Base-by-base conservation (phyloP, 1,140 invertebrate genomes). In the Thaumetopoea pityocampa region DNA sequence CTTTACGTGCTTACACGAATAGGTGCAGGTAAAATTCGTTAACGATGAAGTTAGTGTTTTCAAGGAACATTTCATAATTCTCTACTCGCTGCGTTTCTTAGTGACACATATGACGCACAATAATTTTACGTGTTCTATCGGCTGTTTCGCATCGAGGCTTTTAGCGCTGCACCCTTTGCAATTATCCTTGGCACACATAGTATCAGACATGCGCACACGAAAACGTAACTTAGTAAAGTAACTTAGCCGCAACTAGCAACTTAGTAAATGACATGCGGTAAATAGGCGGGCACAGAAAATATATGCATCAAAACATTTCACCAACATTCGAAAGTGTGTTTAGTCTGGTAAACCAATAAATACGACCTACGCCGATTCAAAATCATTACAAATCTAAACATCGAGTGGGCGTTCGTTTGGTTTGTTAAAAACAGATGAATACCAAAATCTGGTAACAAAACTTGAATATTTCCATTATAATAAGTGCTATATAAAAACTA, bases 341-440 rank as follows among this genome's bases (percentile, higher is more conserved):
- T 29, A 12, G 30, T 29, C 28, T 18, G 33, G 51, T 54, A 54
- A 71, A 63, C 51, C 63, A 69, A 79, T 73, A 73, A 78, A 74
- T 67, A 61, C 73, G 51, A 67, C 76, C 76, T 74, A 83, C 76
- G 70, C 67, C 37, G 60, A 67, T 64, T 68, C 64, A 69, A 77
- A 72, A 79, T 77, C 79, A 83, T 80, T 80, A 80, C 71, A 66
- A n/a, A 60, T 48, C 52, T 67, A 40, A 53, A 62, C 53, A 43
- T 15, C 14, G 32, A 55, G 76, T 80, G 59, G 76, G 76, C 48
- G 76, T 59, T 15, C 33, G 43, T 51, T 55, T 45, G n/a, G n/a
- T n/a, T 70, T 73, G 66, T 72, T 65, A 77, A 67, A 57, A 64
- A 55, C 54, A 58, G 64, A 67, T 76, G 59, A 69, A 72, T 77